These are phyloP conservation scores for Labeo catla DNA, from an alignment of 2,113 vertebrate genomes.

Conservation along the genomic window DNA sequence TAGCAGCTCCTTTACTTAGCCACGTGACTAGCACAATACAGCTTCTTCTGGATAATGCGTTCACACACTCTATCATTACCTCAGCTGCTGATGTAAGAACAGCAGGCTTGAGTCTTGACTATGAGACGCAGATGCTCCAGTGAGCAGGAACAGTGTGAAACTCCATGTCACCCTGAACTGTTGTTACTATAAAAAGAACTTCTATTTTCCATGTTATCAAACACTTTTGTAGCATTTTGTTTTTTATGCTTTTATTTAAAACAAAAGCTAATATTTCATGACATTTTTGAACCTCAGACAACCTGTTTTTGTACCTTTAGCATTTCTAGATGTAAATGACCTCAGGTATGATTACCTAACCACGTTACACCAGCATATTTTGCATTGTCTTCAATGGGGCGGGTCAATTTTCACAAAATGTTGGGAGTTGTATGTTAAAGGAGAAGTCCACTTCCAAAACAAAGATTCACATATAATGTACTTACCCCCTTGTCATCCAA, in stretches of 20 bases:
- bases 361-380: neutral
- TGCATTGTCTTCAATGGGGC: neutral
- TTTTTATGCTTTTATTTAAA: neutral
- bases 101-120: slow-evolving; percentile 10
- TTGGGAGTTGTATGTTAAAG: neutral
- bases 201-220: neutral
- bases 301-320: neutral
- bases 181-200: neutral
- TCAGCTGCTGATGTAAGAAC: slow-evolving; percentile 33
- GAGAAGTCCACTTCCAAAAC: too few relatives aligned
- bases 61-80: slow-evolving; percentile 44
- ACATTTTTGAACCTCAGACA: neutral
- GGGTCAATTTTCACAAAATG: neutral
- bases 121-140: slow-evolving; percentile 5
- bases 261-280: too few relatives aligned
- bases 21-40: slow-evolving; percentile 18
- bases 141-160: slow-evolving; percentile 5
- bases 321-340: neutral
- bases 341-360: neutral
- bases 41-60: slow-evolving; percentile 35
- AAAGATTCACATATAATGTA: too few relatives aligned
- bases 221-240: neutral
- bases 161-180: slow-evolving; percentile 4
- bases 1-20: neutral
- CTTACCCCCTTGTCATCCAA: too few relatives aligned